phyloP scores from a whole-genome alignment of 2,113 vertebrate genomes.

The Corythornis cristatus region DNA sequence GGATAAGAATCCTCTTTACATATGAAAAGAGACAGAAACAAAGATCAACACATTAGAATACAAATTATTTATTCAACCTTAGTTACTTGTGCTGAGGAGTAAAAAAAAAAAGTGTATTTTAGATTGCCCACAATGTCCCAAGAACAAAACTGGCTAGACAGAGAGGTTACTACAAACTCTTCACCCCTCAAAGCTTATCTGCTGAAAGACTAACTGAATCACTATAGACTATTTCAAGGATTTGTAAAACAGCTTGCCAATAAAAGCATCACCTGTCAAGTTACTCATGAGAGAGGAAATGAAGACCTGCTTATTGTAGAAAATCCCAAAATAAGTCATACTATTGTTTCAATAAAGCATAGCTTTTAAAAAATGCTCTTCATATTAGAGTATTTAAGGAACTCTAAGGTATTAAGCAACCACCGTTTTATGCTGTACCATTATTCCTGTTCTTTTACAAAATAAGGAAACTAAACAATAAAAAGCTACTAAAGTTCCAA shows the following conservation, averaged over 20 bases:
- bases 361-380: not conserved
- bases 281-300: not conserved
- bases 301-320: not conserved
- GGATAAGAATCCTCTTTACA: not conserved
- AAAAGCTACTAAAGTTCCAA: not conserved
- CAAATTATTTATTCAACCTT: not conserved
- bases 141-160: not conserved
- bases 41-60: not conserved
- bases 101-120: accelerated
- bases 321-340: accelerated
- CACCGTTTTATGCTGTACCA: not conserved
- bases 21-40: not conserved
- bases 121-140: not conserved
- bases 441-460: not conserved
- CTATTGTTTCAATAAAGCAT: not conserved
- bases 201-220: not conserved
- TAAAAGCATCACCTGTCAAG: not conserved
- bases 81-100: not conserved
- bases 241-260: not conserved
- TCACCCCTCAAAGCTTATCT: not conserved
- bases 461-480: not conserved
- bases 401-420: not conserved
- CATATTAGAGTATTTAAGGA: not conserved
- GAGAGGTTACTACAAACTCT: not conserved
- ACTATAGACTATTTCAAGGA: not conserved